Evolutionary conservation across 1,140 invertebrate species (phyloP).

Genomic region (Apis florea): DNA sequence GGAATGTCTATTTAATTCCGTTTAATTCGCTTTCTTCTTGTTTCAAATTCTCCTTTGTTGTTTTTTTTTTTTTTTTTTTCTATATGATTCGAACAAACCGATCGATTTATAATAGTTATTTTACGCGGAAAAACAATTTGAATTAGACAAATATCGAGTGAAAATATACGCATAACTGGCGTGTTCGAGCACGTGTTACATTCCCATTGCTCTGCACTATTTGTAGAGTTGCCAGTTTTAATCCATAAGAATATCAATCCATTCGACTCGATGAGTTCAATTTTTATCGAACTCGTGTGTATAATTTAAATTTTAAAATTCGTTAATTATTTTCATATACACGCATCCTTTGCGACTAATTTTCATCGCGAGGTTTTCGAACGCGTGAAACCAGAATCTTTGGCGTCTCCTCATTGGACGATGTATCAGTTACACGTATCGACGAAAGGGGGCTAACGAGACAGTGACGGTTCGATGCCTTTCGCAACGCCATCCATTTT

Average conservation of each 20-base stretch:
- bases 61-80: no score
- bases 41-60: no score
- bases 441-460: no score
- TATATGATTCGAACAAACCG: no score
- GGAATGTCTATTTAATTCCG: no score
- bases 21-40: no score
- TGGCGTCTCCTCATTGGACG: background rate
- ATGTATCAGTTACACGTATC: no score
- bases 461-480: constrained; percentile 3
- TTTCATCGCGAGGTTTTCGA: no score
- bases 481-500: constrained; percentile 5
- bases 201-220: background rate
- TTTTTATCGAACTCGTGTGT: background rate
- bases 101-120: background rate
- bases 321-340: no score
- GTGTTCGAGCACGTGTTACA: background rate
- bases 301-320: background rate
- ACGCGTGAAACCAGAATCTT: background rate
- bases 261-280: background rate
- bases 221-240: background rate
- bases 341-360: no score
- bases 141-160: background rate
- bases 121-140: background rate
- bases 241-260: background rate
- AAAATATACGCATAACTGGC: background rate